phyloP scores from a whole-genome alignment of 2,113 vertebrate species.

The Lepus europaeus region DNA sequence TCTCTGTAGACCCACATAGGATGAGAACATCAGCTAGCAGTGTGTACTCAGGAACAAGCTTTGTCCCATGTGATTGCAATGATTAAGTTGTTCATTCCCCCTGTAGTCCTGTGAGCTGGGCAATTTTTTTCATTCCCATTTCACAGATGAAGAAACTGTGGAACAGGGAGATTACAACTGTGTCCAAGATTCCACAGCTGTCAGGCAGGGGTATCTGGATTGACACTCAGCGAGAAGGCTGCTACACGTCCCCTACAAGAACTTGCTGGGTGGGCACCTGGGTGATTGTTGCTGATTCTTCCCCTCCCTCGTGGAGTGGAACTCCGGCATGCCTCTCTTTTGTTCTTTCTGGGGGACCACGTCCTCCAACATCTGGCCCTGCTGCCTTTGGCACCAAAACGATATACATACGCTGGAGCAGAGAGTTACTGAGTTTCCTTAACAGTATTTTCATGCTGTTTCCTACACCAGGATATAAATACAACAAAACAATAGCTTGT shows the following conservation, averaged over 20 bases:
- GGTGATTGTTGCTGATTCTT: background rate
- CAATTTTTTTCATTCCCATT: background rate
- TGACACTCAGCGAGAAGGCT: background rate
- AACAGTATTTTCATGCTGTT: conserved; percentile 70
- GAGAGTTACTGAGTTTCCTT: conserved; percentile 62
- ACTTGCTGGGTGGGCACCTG: background rate
- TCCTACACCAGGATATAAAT: conserved; percentile 72
- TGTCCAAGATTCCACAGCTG: background rate
- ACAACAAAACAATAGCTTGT: conserved; percentile 65
- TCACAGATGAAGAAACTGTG: conserved; percentile 29
- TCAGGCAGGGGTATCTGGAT: background rate
- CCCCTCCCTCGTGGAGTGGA: background rate
- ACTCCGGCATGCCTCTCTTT: conserved; percentile 46
- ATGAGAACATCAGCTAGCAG: background rate
- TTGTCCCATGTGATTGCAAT: background rate
- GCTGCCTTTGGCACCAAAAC: conserved; percentile 62
- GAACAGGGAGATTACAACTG: background rate
- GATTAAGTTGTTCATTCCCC: background rate
- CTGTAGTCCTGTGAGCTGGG: background rate
- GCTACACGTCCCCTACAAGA: background rate
- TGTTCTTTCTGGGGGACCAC: conserved; percentile 30
- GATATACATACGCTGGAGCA: conserved; percentile 40
- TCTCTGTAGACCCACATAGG: background rate
- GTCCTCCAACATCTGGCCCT: conserved; percentile 57
- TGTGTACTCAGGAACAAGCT: background rate